Evolutionary conservation across 2,113 vertebrate species (phyloP).

Genomic region (Hydropotes inermis): DNA sequence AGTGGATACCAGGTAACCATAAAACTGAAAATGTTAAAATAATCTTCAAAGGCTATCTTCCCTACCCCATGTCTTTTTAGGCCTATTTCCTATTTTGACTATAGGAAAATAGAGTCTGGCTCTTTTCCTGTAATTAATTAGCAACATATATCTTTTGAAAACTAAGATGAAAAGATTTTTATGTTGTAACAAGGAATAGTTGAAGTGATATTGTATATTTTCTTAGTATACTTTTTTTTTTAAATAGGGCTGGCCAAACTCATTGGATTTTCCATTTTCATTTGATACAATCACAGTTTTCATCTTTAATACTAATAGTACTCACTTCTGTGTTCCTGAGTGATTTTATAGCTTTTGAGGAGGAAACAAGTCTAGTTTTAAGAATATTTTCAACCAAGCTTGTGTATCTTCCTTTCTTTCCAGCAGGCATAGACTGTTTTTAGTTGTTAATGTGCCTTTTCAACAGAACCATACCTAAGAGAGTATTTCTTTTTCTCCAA

Average conservation of each 20-base stretch:
- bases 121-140: neutral
- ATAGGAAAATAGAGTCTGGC: neutral
- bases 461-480: neutral
- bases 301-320: neutral
- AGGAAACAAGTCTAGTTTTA: neutral
- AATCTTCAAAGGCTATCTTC: neutral
- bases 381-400: neutral
- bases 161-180: constrained; percentile 22
- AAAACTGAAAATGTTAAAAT: neutral
- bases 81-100: neutral
- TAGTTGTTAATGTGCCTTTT: neutral
- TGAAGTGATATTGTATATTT: neutral
- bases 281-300: neutral
- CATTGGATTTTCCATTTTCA: neutral
- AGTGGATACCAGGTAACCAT: constrained; percentile 89
- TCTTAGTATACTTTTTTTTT: neutral
- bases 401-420: neutral
- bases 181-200: neutral
- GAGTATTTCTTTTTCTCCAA: neutral
- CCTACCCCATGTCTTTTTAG: neutral
- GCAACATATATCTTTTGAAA: neutral
- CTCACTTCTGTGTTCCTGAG: neutral
- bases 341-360: neutral
- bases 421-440: neutral
- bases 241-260: neutral